Evolutionary conservation across 2,113 vertebrate species (phyloP).

Genomic region (Trichomycterus rosablanca): DNA sequence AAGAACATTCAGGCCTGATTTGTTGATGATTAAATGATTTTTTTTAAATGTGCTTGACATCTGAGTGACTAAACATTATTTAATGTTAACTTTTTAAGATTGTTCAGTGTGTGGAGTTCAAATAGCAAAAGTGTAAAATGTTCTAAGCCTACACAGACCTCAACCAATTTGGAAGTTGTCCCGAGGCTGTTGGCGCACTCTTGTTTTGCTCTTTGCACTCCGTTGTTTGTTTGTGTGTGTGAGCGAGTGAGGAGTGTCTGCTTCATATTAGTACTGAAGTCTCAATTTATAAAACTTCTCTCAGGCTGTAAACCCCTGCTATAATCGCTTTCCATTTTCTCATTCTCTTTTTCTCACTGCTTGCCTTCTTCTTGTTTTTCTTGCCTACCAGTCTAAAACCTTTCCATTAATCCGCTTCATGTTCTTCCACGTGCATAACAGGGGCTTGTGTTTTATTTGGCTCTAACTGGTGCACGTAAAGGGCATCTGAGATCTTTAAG

Average conservation of each 20-base stretch:
- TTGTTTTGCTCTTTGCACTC: conserved; percentile 59
- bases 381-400: conserved; percentile 50
- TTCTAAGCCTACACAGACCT: not conserved
- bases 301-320: conserved; percentile 75
- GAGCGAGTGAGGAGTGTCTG: conserved; percentile 63
- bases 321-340: conserved; percentile 69
- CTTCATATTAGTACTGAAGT: conserved; percentile 73
- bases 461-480: conserved; percentile 37
- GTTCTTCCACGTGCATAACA: conserved; percentile 59
- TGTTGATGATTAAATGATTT: too few relatives aligned
- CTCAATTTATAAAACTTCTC: conserved; percentile 79
- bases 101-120: too few relatives aligned
- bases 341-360: conserved; percentile 40
- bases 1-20: too few relatives aligned
- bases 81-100: too few relatives aligned
- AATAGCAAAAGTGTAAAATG: not conserved
- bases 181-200: conserved; percentile 1
- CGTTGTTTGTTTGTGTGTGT: conserved; percentile 39
- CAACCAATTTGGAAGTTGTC: conserved; percentile 13
- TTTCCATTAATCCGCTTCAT: conserved; percentile 1
- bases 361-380: conserved; percentile 17
- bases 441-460: conserved; percentile 49
- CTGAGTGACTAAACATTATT: too few relatives aligned
- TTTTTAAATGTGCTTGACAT: too few relatives aligned
- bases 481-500: conserved; percentile 37